Evolutionary conservation across 2,797 vertebrate species (phyloP).

Genomic region (Microtus obscurus): DNA sequence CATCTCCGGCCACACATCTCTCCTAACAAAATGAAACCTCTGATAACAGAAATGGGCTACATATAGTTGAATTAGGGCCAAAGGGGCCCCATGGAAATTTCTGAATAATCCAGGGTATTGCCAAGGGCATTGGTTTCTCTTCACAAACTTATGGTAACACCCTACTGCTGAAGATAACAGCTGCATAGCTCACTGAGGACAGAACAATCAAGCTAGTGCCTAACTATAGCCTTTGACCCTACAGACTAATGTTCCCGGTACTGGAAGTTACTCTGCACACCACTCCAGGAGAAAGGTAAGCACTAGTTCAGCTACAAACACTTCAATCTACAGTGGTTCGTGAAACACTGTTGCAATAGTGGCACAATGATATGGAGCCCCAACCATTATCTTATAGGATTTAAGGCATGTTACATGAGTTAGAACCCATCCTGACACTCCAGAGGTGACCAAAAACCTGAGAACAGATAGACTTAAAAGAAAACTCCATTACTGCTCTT

Average conservation of each 20-base stretch:
- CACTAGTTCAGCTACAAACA: neutral
- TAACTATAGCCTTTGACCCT: neutral
- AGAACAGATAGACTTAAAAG: neutral
- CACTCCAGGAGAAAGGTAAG: neutral
- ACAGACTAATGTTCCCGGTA: neutral
- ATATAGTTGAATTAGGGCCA: neutral
- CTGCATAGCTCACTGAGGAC: neutral
- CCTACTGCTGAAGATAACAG: neutral
- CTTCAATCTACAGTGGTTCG: no score
- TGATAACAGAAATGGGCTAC: neutral
- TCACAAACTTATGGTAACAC: neutral
- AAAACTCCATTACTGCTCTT: neutral
- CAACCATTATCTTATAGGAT: neutral
- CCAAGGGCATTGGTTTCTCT: neutral
- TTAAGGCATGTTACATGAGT: no score
- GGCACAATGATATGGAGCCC: neutral
- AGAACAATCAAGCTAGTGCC: neutral
- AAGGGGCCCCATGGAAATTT: no score
- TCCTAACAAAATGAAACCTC: neutral
- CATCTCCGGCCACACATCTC: neutral
- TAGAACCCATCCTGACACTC: no score
- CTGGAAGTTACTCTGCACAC: neutral
- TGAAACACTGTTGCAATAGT: accelerated
- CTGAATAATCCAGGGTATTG: neutral
- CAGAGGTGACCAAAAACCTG: neutral